Conservation (phyloP, 2,888 invertebrate genomes). For the Drosophila leonis region DNA sequence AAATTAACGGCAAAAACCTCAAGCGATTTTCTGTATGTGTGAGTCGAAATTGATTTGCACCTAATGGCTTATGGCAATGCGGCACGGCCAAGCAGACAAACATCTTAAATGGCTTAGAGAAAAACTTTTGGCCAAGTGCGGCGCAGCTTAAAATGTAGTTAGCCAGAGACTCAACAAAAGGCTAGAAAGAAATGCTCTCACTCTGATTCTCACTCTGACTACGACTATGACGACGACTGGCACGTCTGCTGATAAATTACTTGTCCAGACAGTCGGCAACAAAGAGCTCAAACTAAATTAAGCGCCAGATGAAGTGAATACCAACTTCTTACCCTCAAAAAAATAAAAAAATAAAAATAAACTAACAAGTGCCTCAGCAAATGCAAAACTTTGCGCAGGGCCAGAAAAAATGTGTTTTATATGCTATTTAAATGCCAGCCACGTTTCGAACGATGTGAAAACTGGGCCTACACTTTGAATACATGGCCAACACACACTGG, state of each 20-base stretch:
- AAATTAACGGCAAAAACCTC: constrained; percentile 50
- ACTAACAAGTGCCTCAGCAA: constrained; percentile 25
- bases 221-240: constrained; percentile 42
- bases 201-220: neutral
- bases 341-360: neutral
- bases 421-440: constrained; percentile 67
- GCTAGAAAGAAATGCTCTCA: constrained; percentile 2
- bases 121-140: constrained; percentile 44
- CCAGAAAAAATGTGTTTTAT: constrained; percentile 26
- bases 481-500: neutral
- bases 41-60: constrained; percentile 57
- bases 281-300: constrained; percentile 63
- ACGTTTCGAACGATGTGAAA: constrained; percentile 71
- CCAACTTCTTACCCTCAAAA: constrained; percentile 4
- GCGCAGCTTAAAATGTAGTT: constrained; percentile 64
- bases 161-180: constrained; percentile 16
- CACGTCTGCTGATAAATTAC: constrained; percentile 57
- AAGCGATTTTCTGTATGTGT: constrained; percentile 19
- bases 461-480: constrained; percentile 55
- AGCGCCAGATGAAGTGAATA: constrained; percentile 57
- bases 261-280: constrained; percentile 30
- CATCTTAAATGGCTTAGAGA: constrained; percentile 58
- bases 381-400: constrained; percentile 56
- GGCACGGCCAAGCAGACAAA: constrained; percentile 37
- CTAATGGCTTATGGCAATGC: constrained; percentile 39